These are phyloP conservation scores for Hemiprocne comata DNA, from an alignment of 2,113 vertebrate genomes.

Conservation along the genomic window DNA sequence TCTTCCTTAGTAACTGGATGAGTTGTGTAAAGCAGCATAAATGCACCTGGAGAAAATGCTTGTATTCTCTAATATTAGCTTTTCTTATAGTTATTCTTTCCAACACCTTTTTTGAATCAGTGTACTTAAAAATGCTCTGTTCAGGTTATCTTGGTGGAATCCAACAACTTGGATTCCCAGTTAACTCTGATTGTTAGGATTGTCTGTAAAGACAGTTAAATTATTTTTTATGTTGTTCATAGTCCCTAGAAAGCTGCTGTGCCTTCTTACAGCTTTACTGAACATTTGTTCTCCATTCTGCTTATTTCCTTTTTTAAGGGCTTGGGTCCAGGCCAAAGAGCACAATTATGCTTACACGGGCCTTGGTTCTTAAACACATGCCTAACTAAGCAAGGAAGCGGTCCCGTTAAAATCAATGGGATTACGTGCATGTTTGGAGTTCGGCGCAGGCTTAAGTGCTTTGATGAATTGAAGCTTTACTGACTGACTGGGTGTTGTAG, in stretches of 20 bases:
- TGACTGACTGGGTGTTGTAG: neutral
- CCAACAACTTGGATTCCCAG: neutral
- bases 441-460: conserved; percentile 7
- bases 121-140: neutral
- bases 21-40: neutral
- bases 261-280: neutral
- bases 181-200: neutral
- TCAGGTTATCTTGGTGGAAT: neutral
- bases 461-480: conserved; percentile 17
- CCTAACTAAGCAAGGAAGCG: conserved; percentile 38
- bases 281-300: conserved; percentile 12
- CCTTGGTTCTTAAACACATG: conserved; percentile 31
- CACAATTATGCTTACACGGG: neutral
- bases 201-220: neutral
- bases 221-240: neutral
- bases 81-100: neutral
- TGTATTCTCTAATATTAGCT: neutral
- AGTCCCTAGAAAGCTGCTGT: neutral
- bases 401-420: conserved; percentile 15
- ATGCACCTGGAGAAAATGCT: neutral
- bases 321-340: conserved; percentile 22
- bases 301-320: neutral
- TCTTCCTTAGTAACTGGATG: neutral
- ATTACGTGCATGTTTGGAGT: conserved; percentile 6
- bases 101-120: neutral